Conservation (phyloP, 2,797 vertebrate genomes). For the Neosilurus mollespiculum region DNA sequence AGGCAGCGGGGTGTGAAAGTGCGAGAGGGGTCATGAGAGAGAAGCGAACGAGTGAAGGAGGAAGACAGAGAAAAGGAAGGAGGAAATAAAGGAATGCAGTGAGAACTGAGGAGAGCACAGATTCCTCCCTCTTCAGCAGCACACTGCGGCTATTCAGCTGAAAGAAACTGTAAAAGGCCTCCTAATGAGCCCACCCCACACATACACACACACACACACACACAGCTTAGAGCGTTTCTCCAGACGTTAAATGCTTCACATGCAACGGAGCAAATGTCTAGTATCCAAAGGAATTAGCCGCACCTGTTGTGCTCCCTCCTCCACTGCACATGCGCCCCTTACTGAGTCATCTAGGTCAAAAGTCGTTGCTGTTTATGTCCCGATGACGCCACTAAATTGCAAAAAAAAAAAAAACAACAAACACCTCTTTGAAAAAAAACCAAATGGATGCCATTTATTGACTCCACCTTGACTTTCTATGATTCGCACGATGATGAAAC, state of each 20-base stretch:
- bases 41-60: slow-evolving; percentile 31
- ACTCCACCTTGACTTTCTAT: background rate
- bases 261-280: slow-evolving; percentile 36
- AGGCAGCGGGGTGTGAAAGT: slow-evolving; percentile 63
- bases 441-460: background rate
- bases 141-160: slow-evolving; percentile 51
- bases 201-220: slow-evolving; percentile 11
- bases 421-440: background rate
- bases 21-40: slow-evolving; percentile 47
- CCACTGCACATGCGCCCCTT: slow-evolving; percentile 25
- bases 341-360: slow-evolving; percentile 47
- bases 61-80: slow-evolving; percentile 32
- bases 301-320: slow-evolving; percentile 50
- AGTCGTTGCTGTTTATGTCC: slow-evolving; percentile 21
- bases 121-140: slow-evolving; percentile 37
- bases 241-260: slow-evolving; percentile 33
- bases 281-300: slow-evolving; percentile 44
- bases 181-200: slow-evolving; percentile 44
- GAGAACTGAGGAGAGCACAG: slow-evolving; percentile 46
- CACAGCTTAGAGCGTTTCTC: slow-evolving; percentile 27
- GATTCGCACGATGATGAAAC: background rate
- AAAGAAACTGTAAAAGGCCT: slow-evolving; percentile 45
- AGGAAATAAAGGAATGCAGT: slow-evolving; percentile 39
- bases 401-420: background rate
- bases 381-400: slow-evolving; percentile 37